Conservation (phyloP, 2,888 invertebrate genomes). For the Zygogramma bicolorata region DNA sequence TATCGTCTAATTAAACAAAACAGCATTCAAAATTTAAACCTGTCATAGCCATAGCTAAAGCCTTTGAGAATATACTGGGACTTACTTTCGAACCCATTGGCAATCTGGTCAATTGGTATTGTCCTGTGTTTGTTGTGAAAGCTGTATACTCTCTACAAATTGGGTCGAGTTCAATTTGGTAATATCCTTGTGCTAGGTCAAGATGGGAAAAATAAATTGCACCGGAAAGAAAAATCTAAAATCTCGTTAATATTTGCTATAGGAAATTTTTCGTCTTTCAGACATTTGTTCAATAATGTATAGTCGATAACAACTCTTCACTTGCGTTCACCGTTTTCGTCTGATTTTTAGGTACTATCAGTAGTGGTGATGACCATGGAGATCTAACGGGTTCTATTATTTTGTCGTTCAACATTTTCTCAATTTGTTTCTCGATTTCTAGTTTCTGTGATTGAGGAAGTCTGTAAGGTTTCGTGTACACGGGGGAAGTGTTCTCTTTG, state of each 20-base stretch:
- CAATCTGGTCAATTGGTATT: conserved; percentile 49
- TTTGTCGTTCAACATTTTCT: conserved; percentile 39
- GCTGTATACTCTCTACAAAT: conserved; percentile 47
- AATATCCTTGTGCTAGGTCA: conserved; percentile 50
- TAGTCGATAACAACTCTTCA: conserved; percentile 44
- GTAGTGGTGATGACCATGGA: conserved; percentile 45
- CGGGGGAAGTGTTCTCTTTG: not conserved
- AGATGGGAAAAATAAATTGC: conserved; percentile 51
- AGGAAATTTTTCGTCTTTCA: conserved; percentile 24
- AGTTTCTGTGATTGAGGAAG: conserved; percentile 48
- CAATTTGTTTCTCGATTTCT: no score
- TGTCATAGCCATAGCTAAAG: conserved; percentile 48
- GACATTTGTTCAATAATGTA: conserved; percentile 27
- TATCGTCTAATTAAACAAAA: conserved; percentile 39
- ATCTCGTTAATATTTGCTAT: conserved; percentile 43
- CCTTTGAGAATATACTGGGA: conserved; percentile 50
- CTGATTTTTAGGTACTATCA: conserved; percentile 43
- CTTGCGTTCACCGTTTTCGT: conserved; percentile 39
- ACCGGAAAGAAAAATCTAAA: conserved; percentile 50
- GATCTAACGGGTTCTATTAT: conserved; percentile 46
- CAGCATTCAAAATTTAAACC: conserved; percentile 41
- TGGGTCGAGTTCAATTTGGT: conserved; percentile 46
- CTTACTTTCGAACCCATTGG: no score
- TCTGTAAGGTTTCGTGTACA: conserved; percentile 43
- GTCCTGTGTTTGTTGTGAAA: no score